Percentiles rank a stretch among this genome's conserved stretches.
phyloP scores from a whole-genome alignment of 2,797 vertebrate genomes.

The Scolopax bukidnonensis region DNA sequence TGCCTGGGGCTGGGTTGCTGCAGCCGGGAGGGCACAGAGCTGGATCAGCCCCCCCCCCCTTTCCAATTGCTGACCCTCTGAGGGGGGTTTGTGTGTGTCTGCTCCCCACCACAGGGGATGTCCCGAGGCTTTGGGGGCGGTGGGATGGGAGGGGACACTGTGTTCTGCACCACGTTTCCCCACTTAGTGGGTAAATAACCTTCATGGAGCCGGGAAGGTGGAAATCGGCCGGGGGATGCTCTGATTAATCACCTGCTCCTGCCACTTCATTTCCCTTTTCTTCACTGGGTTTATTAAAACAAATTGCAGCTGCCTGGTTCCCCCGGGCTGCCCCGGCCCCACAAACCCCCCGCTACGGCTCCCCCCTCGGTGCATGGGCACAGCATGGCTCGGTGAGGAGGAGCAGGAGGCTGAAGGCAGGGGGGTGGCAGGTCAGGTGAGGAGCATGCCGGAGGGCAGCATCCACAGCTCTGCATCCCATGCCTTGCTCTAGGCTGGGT shows the following conservation, averaged over 20 bases:
- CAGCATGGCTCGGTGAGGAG: rapidly evolving
- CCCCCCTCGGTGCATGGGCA: background rate
- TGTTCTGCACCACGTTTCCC: slow-evolving; percentile 58
- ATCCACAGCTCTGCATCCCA: rapidly evolving
- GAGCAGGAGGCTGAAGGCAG: background rate
- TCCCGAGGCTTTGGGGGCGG: background rate
- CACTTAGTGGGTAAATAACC: slow-evolving; percentile 79
- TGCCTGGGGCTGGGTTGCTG: background rate
- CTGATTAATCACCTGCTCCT: slow-evolving; percentile 71
- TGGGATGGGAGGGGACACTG: slow-evolving; percentile 27
- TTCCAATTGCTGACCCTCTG: no score
- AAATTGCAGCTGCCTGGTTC: slow-evolving; percentile 36
- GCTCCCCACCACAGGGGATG: background rate
- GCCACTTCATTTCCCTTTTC: slow-evolving; percentile 67
- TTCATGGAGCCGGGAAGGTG: slow-evolving; percentile 71
- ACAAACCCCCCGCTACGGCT: background rate
- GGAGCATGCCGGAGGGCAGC: background rate
- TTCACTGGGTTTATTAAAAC: slow-evolving; percentile 64
- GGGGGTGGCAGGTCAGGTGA: rapidly evolving
- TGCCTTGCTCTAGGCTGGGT: background rate
- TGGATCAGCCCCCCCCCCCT: background rate
- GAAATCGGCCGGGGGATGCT: slow-evolving; percentile 48
- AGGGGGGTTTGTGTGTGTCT: background rate
- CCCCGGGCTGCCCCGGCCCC: background rate
- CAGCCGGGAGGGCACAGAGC: background rate